A percentile compares a stretch with the other conserved stretches of the same genome.
These are phyloP conservation scores for Temnothorax rugatulus DNA, from an alignment of 2,888 invertebrate genomes.

Conservation along the genomic window DNA sequence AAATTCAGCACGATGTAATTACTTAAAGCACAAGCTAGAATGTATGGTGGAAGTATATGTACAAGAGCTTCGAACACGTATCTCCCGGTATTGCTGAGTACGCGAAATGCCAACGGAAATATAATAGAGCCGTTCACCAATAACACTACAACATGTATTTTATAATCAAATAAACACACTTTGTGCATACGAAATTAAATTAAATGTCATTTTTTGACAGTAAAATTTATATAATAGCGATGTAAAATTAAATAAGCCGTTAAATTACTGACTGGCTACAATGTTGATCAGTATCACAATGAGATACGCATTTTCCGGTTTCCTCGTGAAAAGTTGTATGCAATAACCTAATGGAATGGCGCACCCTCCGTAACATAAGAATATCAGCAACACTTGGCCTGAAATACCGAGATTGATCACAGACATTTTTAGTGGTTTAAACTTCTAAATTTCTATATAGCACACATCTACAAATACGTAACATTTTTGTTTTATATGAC, in stretches of 20 bases:
- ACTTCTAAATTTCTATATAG: background rate
- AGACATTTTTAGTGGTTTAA: background rate
- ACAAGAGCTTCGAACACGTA: constrained; percentile 53
- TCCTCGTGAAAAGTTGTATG: constrained; percentile 60
- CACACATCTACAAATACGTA: background rate
- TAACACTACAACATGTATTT: constrained; percentile 32
- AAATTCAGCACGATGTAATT: constrained; percentile 67
- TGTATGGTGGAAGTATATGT: constrained; percentile 70
- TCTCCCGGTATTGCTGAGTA: constrained; percentile 37
- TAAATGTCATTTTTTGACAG: background rate
- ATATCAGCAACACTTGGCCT: constrained; percentile 63
- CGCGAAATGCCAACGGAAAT: constrained; percentile 31
- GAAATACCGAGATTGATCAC: constrained; percentile 10
- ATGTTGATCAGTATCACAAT: constrained; percentile 62
- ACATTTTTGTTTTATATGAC: background rate
- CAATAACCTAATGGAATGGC: constrained; percentile 69
- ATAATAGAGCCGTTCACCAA: constrained; percentile 38
- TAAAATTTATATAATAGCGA: background rate
- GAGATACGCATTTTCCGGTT: constrained; percentile 58
- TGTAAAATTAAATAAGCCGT: background rate
- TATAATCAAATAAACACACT: constrained; percentile 8
- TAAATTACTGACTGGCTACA: constrained; percentile 56
- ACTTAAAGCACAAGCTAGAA: constrained; percentile 67
- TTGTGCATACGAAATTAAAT: background rate
- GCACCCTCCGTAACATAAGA: constrained; percentile 64